Base-by-base conservation (phyloP, 2,113 vertebrate genomes). In the Plectropomus leopardus region DNA sequence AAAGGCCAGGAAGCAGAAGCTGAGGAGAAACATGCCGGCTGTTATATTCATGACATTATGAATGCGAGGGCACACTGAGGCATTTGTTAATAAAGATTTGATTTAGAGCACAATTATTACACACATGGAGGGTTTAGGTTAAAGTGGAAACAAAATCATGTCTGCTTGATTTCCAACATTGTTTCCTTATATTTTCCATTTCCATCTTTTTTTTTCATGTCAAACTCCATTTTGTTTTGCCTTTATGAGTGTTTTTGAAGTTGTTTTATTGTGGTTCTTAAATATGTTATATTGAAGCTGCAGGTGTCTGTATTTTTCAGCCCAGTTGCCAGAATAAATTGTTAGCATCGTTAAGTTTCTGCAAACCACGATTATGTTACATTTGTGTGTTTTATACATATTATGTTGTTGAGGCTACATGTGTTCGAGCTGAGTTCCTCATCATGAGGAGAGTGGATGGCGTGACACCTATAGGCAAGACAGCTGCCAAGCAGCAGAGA, bases 1-100 rank as follows among this genome's bases (percentile, higher is more conserved):
- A 86, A 76, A 61, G 60, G 70, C 50, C 89, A 85, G 73, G 78
- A 85, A 87, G 71, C 61, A 61, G 51, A 57, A 44, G 47, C 21
- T 54, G 50, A 69, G 28, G 53, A 59, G 16, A 73, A 50, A 47
- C 74, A 75, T 47, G 34, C 44, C 1, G 50, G n/a, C 58, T 58
- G 26, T 30, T 21, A 59, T 23, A 26, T 42, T 19, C 44, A 16
- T 45, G 28, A 79, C 69, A 75, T 42, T 55, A 45, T 60, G 32
- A 53, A 76, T 72, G 61, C 17, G 19, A 58, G 23, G 51, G 19
- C 54, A 61, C 16, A 10, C 6, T 21, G 42, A 48, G 54, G 47
- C 70, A 76, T 15, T 13, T 10, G 3, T 58, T 54, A 59, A 30
- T 28, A 7, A 54, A 21, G 7, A 45, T 42, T 40, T 53, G 4